Percentiles rank a stretch among this genome's conserved stretches.
phyloP scores from a whole-genome alignment of 2,113 vertebrate genomes.

The Mastomys natalensis region DNA sequence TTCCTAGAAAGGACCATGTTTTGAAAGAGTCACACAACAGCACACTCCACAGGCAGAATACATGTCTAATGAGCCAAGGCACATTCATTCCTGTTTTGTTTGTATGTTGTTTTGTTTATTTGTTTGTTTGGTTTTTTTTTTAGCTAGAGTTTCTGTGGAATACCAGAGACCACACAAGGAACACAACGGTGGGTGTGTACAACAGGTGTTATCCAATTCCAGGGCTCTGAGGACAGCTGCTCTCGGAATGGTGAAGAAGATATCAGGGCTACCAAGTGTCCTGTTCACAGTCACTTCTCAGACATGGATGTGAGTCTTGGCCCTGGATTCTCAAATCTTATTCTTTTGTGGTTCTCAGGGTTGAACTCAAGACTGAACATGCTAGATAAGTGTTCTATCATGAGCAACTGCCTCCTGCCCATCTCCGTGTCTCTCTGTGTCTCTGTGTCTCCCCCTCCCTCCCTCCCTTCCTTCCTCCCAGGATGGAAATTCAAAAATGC shows the following conservation, averaged over 20 bases:
- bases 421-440: background rate
- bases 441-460: background rate
- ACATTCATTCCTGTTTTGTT: background rate
- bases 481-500: background rate
- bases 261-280: background rate
- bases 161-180: background rate
- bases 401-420: background rate
- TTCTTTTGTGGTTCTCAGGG: background rate
- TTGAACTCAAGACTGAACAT: background rate
- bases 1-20: constrained; percentile 73
- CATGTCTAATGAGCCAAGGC: background rate
- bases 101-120: no score
- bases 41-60: background rate
- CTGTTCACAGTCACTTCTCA: background rate
- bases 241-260: background rate
- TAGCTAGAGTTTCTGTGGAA: background rate
- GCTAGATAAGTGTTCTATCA: background rate
- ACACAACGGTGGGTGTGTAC: background rate
- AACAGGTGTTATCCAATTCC: background rate
- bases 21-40: constrained; percentile 49
- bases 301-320: background rate
- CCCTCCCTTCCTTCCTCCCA: background rate
- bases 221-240: background rate
- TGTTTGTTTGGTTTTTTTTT: no score
- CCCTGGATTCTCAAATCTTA: background rate